These are phyloP conservation scores for Scaptomyza reducta DNA, from an alignment of 2,888 invertebrate genomes.

Conservation along the genomic window DNA sequence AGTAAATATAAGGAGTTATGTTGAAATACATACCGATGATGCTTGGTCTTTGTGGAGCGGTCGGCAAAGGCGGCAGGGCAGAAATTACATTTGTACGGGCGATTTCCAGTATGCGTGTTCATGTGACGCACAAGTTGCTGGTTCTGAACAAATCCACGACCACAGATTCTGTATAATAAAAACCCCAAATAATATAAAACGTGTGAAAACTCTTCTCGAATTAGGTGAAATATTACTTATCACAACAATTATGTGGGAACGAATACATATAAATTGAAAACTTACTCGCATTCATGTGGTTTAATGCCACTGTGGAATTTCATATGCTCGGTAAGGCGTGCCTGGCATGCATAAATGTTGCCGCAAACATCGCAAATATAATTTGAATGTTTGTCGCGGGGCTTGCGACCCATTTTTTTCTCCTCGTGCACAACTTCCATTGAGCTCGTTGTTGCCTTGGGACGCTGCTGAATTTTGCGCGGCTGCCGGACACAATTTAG, in stretches of 20 bases:
- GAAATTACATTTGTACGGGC: slow-evolving; percentile 83
- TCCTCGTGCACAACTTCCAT: slow-evolving; percentile 13
- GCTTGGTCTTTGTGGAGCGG: slow-evolving; percentile 84
- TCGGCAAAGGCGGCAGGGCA: slow-evolving; percentile 84
- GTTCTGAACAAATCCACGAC: slow-evolving; percentile 82
- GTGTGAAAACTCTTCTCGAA: no score
- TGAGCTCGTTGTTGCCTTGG: slow-evolving; percentile 4
- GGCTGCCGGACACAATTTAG: slow-evolving; percentile 35
- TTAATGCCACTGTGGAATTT: slow-evolving; percentile 82
- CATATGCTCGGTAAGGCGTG: slow-evolving; percentile 83
- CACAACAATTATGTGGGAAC: no score
- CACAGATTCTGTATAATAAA: slow-evolving; percentile 78
- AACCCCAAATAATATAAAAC: no score
- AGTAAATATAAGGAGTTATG: no score
- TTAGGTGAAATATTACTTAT: no score
- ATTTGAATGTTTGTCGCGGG: slow-evolving; percentile 67
- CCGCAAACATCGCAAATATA: slow-evolving; percentile 84
- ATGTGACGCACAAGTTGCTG: slow-evolving; percentile 84
- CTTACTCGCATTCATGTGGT: slow-evolving; percentile 83
- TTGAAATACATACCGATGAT: slow-evolving; percentile 78
- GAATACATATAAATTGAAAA: neutral
- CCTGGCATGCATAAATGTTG: slow-evolving; percentile 82
- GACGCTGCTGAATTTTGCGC: slow-evolving; percentile 36
- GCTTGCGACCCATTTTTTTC: slow-evolving; percentile 64
- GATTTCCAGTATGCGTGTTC: slow-evolving; percentile 84